phyloP scores from a whole-genome alignment of 2,888 invertebrate genomes.

The Ligdia adustata region DNA sequence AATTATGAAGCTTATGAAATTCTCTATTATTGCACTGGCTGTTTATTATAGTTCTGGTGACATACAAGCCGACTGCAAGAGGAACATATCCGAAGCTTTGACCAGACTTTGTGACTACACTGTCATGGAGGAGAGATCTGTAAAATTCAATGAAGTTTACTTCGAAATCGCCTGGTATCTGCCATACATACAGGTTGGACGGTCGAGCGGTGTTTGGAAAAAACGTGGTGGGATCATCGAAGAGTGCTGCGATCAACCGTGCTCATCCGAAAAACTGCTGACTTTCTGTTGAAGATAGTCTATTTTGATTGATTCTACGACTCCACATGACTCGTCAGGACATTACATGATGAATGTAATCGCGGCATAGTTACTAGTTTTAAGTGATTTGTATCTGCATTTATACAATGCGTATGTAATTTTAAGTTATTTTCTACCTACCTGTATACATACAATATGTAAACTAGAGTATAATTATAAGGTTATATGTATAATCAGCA shows the following conservation, averaged over 20 bases:
- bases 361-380: too few species aligned
- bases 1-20: background rate
- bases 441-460: too few species aligned
- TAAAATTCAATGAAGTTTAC: background rate
- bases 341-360: too few species aligned
- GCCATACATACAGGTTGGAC: background rate
- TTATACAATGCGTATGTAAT: too few species aligned
- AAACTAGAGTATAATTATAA: too few species aligned
- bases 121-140: background rate
- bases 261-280: background rate
- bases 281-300: background rate
- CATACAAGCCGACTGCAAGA: background rate
- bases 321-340: too few species aligned
- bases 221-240: background rate
- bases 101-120: background rate
- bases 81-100: background rate
- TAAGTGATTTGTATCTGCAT: too few species aligned
- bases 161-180: background rate
- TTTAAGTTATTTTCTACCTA: too few species aligned
- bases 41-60: background rate
- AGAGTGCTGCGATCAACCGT: constrained; percentile 1
- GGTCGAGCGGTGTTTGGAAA: background rate
- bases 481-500: too few species aligned
- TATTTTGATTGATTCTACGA: too few species aligned
- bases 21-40: background rate